Conservation (phyloP, 2,888 invertebrate genomes). For the Pristionchus japonicus region DNA sequence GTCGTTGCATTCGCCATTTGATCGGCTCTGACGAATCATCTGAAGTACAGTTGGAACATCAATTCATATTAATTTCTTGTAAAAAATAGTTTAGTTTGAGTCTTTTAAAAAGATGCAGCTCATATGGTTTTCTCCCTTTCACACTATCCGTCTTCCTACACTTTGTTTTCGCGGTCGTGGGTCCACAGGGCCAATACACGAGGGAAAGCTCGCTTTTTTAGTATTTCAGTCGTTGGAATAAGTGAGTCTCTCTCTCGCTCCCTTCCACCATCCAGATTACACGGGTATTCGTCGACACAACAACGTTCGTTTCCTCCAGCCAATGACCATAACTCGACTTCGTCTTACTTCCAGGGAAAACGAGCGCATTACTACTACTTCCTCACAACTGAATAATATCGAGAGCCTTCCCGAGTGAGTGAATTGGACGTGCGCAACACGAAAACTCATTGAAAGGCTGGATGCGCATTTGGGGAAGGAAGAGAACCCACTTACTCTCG, state of each 20-base stretch:
- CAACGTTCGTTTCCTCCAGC: slow-evolving; percentile 2
- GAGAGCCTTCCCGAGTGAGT: not conserved
- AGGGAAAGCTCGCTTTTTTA: slow-evolving; percentile 31
- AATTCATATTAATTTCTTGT: not conserved
- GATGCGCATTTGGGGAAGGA: not conserved
- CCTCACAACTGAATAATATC: not conserved
- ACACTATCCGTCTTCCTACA: not conserved
- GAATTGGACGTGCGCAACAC: not conserved
- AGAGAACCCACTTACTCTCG: slow-evolving; percentile 24
- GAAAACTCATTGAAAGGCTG: not conserved
- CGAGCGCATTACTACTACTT: not conserved
- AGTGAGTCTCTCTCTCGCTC: not conserved
- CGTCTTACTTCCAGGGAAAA: not conserved
- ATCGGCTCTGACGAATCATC: not conserved
- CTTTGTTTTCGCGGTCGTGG: not conserved
- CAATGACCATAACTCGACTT: slow-evolving; percentile 24
- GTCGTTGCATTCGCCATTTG: slow-evolving; percentile 57
- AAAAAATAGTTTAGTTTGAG: too few species aligned
- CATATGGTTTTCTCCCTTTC: not conserved
- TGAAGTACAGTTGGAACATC: not conserved
- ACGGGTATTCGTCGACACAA: slow-evolving; percentile 25
- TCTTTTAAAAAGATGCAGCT: not conserved
- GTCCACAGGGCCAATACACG: not conserved
- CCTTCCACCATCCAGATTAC: not conserved
- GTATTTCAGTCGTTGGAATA: slow-evolving; percentile 25